These are phyloP conservation scores for Gymnogyps californianus DNA, from an alignment of 2,113 vertebrate species.

Conservation along the genomic window DNA sequence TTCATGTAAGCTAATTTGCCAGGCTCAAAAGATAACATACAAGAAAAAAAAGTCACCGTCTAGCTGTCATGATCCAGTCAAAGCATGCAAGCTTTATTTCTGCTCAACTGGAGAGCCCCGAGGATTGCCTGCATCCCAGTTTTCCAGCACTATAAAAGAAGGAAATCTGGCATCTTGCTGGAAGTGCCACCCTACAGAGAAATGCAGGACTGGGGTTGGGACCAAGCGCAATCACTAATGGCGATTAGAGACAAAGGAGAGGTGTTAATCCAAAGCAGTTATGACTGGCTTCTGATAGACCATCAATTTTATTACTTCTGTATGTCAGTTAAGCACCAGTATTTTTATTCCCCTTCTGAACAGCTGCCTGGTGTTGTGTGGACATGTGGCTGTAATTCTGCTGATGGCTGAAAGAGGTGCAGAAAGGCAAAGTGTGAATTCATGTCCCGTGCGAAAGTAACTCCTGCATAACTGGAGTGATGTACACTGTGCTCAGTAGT, in stretches of 20 bases:
- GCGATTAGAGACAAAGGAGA: background rate
- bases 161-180: background rate
- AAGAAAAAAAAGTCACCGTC: background rate
- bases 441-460: background rate
- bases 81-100: background rate
- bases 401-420: background rate
- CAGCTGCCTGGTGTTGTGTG: background rate
- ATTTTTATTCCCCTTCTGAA: background rate
- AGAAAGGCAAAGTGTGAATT: background rate
- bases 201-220: background rate
- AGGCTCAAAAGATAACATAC: background rate
- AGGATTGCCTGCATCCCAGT: background rate
- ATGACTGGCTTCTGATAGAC: background rate
- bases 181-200: background rate
- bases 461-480: background rate
- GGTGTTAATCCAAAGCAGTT: background rate
- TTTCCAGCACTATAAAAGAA: background rate
- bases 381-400: background rate
- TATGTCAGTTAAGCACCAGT: background rate
- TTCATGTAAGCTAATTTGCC: background rate
- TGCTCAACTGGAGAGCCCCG: background rate
- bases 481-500: background rate
- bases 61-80: background rate
- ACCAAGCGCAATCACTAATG: background rate
- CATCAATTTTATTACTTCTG: constrained; percentile 8